These are phyloP conservation scores for Scaptomyza reducta DNA, from an alignment of 2,888 invertebrate genomes.

Conservation along the genomic window DNA sequence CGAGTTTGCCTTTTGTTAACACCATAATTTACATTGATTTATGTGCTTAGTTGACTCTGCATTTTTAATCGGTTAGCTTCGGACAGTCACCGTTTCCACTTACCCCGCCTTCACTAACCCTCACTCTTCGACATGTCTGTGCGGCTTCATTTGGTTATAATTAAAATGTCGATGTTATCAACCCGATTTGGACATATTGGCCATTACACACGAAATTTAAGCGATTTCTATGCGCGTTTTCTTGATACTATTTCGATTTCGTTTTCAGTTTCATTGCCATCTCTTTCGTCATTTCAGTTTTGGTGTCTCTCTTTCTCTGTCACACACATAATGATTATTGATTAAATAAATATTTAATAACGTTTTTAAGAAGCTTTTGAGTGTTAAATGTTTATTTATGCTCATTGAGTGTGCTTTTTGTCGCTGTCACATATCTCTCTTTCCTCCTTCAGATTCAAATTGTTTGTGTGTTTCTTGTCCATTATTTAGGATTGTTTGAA, in stretches of 20 bases:
- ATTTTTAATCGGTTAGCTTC: constrained; percentile 77
- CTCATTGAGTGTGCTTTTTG: constrained; percentile 44
- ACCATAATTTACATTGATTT: constrained; percentile 83
- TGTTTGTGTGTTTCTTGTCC: not conserved
- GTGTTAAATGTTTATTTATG: constrained; percentile 79
- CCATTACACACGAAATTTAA: constrained; percentile 80
- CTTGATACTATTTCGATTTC: constrained; percentile 55
- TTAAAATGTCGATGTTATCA: constrained; percentile 83
- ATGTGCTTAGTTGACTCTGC: constrained; percentile 80
- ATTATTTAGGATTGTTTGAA: constrained; percentile 11
- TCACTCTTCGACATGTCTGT: constrained; percentile 23
- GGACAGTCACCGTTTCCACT: constrained; percentile 22
- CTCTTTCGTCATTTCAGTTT: constrained; percentile 10
- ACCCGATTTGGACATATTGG: constrained; percentile 80
- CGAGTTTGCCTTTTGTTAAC: constrained; percentile 81
- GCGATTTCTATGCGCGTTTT: constrained; percentile 78
- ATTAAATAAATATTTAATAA: constrained; percentile 81
- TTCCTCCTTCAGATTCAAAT: not conserved
- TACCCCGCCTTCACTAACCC: constrained; percentile 4
- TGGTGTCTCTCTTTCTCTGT: no score
- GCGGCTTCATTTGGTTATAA: constrained; percentile 80
- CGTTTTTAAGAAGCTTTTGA: constrained; percentile 78
- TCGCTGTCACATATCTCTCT: constrained; percentile 21
- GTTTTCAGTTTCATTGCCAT: constrained; percentile 54
- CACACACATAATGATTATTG: constrained; percentile 68